Evolutionary conservation across 2,797 vertebrate genomes (phyloP).

Genomic region (Tympanoctomys barrerae): DNA sequence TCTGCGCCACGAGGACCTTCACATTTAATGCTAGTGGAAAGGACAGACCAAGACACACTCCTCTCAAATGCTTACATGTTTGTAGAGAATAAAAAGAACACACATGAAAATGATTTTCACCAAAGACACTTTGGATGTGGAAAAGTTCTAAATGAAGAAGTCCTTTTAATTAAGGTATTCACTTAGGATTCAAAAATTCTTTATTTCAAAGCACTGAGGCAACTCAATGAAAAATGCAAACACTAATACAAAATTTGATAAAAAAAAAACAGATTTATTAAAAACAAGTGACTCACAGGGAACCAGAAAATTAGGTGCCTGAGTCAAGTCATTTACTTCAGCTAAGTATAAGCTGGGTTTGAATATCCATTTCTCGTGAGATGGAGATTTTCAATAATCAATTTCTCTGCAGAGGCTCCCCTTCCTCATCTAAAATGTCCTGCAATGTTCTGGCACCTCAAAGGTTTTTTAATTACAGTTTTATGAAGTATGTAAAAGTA

Average conservation of each 20-base stretch:
- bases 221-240: constrained; percentile 37
- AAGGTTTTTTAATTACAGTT: constrained; percentile 40
- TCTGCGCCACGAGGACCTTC: background rate
- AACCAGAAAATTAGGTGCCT: background rate
- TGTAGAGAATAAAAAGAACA: background rate
- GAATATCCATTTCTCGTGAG: constrained; percentile 22
- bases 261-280: background rate
- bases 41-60: background rate
- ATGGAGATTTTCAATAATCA: background rate
- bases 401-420: background rate
- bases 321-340: background rate
- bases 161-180: constrained; percentile 1
- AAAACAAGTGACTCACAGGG: background rate
- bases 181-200: constrained; percentile 4
- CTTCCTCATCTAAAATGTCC: background rate
- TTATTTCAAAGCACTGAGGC: background rate
- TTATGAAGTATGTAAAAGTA: constrained; percentile 37
- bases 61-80: background rate
- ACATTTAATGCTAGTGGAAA: background rate
- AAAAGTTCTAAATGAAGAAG: background rate
- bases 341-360: background rate
- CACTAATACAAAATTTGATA: background rate
- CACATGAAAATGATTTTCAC: background rate
- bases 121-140: background rate
- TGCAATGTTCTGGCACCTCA: background rate